Evolutionary conservation across 2,797 vertebrate genomes (phyloP).

Genomic region (Dryobates pubescens): DNA sequence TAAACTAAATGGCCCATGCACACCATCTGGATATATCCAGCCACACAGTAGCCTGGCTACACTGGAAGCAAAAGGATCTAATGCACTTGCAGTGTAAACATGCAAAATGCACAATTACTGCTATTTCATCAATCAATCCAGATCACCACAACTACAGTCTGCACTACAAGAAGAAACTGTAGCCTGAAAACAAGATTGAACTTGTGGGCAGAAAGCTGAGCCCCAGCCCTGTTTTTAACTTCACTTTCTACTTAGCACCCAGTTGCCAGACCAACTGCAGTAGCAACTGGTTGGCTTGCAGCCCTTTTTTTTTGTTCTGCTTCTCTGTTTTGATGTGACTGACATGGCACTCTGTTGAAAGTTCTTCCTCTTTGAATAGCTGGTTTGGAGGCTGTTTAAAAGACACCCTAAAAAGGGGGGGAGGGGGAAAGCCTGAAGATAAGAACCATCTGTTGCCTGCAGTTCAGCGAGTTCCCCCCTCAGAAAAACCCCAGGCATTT

Average conservation of each 20-base stretch:
- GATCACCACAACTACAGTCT: not conserved
- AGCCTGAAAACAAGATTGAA: not conserved
- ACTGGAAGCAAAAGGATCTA: not conserved
- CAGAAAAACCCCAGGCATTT: not conserved
- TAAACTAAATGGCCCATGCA: not conserved
- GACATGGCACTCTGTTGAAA: constrained; percentile 30
- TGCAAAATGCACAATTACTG: not conserved
- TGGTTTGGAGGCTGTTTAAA: not conserved
- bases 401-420: not conserved
- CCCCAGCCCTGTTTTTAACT: not conserved
- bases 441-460: not conserved
- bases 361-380: not conserved
- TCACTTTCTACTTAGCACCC: not conserved
- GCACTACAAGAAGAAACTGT: not conserved
- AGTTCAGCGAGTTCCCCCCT: not conserved
- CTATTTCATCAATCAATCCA: not conserved
- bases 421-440: not conserved
- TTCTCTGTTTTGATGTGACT: constrained; percentile 37
- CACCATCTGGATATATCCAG: not conserved
- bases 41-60: not conserved
- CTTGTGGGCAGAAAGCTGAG: not conserved
- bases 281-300: constrained; percentile 66
- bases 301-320: not conserved
- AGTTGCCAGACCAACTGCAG: constrained; percentile 73
- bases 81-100: not conserved